Conservation (phyloP, 2,113 vertebrate species). For the Sinocyclocheilus anshuiensis region DNA sequence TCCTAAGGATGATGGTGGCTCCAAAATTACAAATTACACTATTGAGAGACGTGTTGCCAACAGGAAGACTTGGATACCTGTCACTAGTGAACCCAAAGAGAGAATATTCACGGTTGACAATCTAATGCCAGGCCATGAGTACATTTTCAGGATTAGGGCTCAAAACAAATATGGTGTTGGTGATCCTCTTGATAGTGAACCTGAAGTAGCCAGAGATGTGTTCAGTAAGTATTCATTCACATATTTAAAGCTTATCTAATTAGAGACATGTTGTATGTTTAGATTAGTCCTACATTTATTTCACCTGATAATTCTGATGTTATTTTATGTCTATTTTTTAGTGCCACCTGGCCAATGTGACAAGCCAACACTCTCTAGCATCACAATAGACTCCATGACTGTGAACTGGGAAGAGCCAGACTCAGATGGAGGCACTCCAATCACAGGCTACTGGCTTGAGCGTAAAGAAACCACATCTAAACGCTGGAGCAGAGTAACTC, state of each 20-base stretch:
- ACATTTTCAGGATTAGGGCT: slow-evolving; percentile 95
- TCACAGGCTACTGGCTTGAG: slow-evolving; percentile 96
- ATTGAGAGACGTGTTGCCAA: slow-evolving; percentile 92
- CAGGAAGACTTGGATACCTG: slow-evolving; percentile 87
- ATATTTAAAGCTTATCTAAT: not conserved
- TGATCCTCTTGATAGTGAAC: slow-evolving; percentile 92
- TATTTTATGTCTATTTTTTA: slow-evolving; percentile 62
- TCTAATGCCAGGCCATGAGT: slow-evolving; percentile 90
- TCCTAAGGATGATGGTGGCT: slow-evolving; percentile 93
- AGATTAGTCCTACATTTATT: slow-evolving; percentile 36
- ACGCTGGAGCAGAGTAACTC: slow-evolving; percentile 90
- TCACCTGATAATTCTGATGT: not conserved
- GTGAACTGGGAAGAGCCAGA: slow-evolving; percentile 98
- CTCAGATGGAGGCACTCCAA: slow-evolving; percentile 90
- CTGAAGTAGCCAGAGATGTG: slow-evolving; percentile 88
- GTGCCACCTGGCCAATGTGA: slow-evolving; percentile 90
- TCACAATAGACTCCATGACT: slow-evolving; percentile 90
- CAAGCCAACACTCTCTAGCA: slow-evolving; percentile 88
- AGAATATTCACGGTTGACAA: slow-evolving; percentile 89
- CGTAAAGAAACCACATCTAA: slow-evolving; percentile 94
- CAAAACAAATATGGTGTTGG: slow-evolving; percentile 97
- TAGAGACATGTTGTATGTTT: not conserved
- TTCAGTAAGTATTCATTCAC: slow-evolving; percentile 81
- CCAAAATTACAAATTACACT: slow-evolving; percentile 96
- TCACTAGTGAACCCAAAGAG: slow-evolving; percentile 92